phyloP scores from a whole-genome alignment of 2,888 invertebrate genomes.

The Gortyna flavago region DNA sequence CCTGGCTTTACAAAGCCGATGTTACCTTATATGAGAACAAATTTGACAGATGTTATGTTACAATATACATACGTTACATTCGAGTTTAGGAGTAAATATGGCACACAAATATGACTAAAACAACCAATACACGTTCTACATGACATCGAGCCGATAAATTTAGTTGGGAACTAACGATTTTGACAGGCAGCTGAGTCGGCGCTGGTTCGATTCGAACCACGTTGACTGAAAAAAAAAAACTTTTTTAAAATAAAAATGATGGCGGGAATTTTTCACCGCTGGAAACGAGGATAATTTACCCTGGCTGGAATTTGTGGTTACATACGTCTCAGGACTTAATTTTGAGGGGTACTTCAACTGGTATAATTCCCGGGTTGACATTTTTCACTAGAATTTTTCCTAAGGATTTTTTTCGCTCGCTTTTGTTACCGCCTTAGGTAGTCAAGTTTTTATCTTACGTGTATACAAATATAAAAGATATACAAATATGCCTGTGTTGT shows the following conservation, averaged over 20 bases:
- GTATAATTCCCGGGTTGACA: constrained; percentile 25
- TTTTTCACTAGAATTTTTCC: constrained; percentile 16
- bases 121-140: constrained; percentile 67
- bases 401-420: constrained; percentile 12
- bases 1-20: constrained; percentile 33
- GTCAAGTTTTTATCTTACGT: not conserved
- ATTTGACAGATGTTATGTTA: constrained; percentile 63
- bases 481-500: not conserved
- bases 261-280: constrained; percentile 19
- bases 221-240: constrained; percentile 81
- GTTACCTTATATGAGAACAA: constrained; percentile 49
- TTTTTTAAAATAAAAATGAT: constrained; percentile 41
- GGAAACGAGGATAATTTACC: constrained; percentile 35
- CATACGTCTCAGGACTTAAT: constrained; percentile 36
- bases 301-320: constrained; percentile 37
- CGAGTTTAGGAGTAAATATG: constrained; percentile 71
- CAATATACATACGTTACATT: constrained; percentile 47
- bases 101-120: constrained; percentile 73
- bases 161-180: constrained; percentile 82
- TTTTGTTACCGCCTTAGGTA: constrained; percentile 15
- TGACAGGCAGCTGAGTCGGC: constrained; percentile 86
- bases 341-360: constrained; percentile 36
- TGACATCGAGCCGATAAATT: constrained; percentile 73
- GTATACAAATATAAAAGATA: not conserved
- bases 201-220: constrained; percentile 84